Evolutionary conservation across 2,888 invertebrate genomes (phyloP).

Genomic region (Idaea aversata): DNA sequence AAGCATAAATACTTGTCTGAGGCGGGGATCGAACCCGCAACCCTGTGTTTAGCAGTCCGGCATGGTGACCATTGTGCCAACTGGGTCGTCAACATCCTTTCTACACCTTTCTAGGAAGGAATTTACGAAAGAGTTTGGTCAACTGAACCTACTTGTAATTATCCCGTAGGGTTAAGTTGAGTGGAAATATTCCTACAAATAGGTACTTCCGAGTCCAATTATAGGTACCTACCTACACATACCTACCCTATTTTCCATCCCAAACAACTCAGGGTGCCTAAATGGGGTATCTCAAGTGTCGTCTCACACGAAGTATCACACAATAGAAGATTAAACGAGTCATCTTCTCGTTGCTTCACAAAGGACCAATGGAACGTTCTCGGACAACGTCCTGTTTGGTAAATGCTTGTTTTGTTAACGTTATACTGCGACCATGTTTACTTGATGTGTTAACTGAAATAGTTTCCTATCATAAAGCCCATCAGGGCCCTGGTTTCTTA

Average conservation of each 20-base stretch:
- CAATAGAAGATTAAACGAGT: slow-evolving; percentile 55
- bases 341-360: slow-evolving; percentile 65
- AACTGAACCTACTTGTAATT: too few species aligned
- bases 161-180: too few species aligned
- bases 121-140: too few species aligned
- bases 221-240: slow-evolving; percentile 15
- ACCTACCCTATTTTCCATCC: slow-evolving; percentile 9
- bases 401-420: not conserved
- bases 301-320: slow-evolving; percentile 23
- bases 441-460: not conserved
- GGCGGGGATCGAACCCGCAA: too few species aligned
- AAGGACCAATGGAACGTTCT: slow-evolving; percentile 61
- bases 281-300: not conserved
- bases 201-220: not conserved
- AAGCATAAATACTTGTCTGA: too few species aligned
- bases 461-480: too few species aligned
- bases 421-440: not conserved
- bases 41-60: too few species aligned
- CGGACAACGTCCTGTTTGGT: slow-evolving; percentile 54
- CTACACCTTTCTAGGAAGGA: too few species aligned
- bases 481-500: too few species aligned
- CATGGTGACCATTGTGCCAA: too few species aligned
- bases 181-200: not conserved
- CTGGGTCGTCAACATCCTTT: too few species aligned
- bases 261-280: not conserved